These are phyloP conservation scores for Ditula angustiorana DNA, from an alignment of 2,888 invertebrate species.

Conservation along the genomic window DNA sequence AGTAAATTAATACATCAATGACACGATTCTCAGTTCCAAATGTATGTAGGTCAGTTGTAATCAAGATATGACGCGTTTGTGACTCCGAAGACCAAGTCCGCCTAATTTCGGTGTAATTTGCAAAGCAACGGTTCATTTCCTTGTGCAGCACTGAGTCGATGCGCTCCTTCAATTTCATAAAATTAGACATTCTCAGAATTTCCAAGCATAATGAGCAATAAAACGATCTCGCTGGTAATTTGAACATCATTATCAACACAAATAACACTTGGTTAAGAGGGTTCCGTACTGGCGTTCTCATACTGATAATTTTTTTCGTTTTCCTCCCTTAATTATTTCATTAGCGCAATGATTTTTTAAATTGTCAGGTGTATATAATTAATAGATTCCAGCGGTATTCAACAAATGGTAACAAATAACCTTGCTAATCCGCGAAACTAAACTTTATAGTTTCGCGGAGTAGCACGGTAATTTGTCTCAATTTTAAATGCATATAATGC, in stretches of 20 bases:
- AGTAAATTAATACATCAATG: constrained; percentile 17
- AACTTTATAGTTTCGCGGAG: too few species aligned
- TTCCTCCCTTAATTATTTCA: too few species aligned
- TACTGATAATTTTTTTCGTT: too few species aligned
- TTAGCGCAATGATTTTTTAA: too few species aligned
- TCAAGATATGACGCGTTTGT: constrained; percentile 37
- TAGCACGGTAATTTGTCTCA: too few species aligned
- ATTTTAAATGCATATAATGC: too few species aligned
- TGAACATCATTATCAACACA: constrained; percentile 38
- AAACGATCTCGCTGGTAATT: constrained; percentile 39
- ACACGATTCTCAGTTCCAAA: constrained; percentile 21
- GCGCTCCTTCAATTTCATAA: constrained; percentile 32
- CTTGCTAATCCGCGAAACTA: too few species aligned
- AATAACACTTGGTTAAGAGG: constrained; percentile 5
- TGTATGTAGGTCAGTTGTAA: constrained; percentile 37
- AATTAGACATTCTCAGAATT: constrained; percentile 40
- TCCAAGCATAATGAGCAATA: constrained; percentile 40
- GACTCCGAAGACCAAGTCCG: constrained; percentile 7
- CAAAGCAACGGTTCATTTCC: constrained; percentile 36
- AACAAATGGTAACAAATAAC: too few species aligned
- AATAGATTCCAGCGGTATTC: too few species aligned
- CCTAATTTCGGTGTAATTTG: constrained; percentile 35
- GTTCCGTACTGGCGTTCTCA: too few species aligned
- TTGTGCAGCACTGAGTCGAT: constrained; percentile 16
- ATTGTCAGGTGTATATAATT: too few species aligned